These are phyloP conservation scores for Eristalinus aeneus DNA, from an alignment of 2,888 invertebrate genomes.

Conservation along the genomic window DNA sequence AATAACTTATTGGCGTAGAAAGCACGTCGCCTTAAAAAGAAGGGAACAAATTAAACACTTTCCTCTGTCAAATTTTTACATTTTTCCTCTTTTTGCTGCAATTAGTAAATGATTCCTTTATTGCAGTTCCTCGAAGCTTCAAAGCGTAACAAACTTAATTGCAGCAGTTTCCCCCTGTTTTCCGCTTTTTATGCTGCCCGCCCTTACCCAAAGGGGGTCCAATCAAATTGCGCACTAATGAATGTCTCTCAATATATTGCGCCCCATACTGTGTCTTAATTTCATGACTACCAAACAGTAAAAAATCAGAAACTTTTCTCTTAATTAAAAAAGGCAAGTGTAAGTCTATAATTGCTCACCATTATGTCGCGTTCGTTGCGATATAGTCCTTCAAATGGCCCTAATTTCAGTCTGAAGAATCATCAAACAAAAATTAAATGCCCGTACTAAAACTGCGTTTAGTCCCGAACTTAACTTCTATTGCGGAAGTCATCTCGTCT, in stretches of 20 bases:
- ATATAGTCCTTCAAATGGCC: background rate
- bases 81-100: background rate
- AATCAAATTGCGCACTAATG: background rate
- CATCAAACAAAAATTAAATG: slow-evolving; percentile 22
- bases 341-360: background rate
- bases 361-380: background rate
- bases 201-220: background rate
- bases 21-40: background rate
- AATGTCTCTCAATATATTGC: background rate
- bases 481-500: background rate
- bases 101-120: background rate
- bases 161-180: background rate
- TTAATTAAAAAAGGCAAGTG: background rate
- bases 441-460: slow-evolving; percentile 10
- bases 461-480: slow-evolving; percentile 6
- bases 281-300: background rate
- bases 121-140: background rate
- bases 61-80: background rate
- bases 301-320: background rate
- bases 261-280: background rate
- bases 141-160: background rate
- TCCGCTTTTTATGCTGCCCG: background rate
- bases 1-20: background rate
- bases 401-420: background rate
- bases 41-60: background rate